A percentile compares a stretch with the other conserved stretches of the same genome.
These are phyloP conservation scores for Ptilonorhynchus violaceus DNA, from an alignment of 2,113 vertebrate species.

Conservation along the genomic window DNA sequence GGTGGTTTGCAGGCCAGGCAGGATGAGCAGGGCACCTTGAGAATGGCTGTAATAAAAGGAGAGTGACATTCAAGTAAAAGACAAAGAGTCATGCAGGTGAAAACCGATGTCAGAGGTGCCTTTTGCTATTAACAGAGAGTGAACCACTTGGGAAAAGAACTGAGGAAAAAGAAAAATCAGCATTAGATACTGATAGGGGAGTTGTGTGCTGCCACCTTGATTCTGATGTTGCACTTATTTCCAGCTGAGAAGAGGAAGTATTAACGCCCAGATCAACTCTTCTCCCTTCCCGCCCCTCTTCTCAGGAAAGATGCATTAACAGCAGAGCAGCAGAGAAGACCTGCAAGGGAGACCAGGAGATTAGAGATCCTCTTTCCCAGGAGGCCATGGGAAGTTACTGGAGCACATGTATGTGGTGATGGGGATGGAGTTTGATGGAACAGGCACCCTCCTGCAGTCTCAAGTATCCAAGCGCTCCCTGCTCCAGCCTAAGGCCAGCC, in stretches of 20 bases:
- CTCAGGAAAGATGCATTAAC: neutral
- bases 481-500: neutral
- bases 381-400: neutral
- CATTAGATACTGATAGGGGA: neutral
- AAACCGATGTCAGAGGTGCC: neutral
- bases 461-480: neutral
- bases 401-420: neutral
- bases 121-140: slow-evolving; percentile 16
- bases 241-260: neutral
- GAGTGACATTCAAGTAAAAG: slow-evolving; percentile 43
- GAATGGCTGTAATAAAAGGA: neutral
- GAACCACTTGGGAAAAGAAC: neutral
- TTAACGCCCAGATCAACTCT: neutral
- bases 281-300: neutral
- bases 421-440: neutral
- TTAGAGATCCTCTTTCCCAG: accelerated
- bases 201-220: neutral
- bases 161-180: neutral
- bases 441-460: neutral
- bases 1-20: neutral
- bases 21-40: neutral
- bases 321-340: neutral
- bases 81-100: slow-evolving; percentile 4
- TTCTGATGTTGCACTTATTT: neutral
- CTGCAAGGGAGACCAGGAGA: neutral